These are phyloP conservation scores for Ichneumoninae sp. DNA, from an alignment of 2,888 invertebrate genomes.

Conservation along the genomic window DNA sequence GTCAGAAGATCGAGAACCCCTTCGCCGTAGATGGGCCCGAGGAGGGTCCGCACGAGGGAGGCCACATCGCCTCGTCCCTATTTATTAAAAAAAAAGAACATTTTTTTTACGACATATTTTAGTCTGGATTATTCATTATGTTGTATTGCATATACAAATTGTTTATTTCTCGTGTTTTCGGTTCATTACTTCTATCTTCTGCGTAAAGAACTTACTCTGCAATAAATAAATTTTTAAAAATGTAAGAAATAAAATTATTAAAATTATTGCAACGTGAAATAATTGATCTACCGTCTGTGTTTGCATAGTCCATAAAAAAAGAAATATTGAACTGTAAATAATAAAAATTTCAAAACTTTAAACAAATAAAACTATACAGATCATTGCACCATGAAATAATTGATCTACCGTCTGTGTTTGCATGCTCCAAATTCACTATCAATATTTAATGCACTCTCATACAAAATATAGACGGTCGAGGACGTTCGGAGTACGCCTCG, in stretches of 20 bases:
- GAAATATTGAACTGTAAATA: too few species aligned
- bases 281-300: constrained; percentile 22
- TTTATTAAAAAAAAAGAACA: constrained; percentile 24
- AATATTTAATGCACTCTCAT: constrained; percentile 8
- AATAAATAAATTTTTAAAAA: too few species aligned
- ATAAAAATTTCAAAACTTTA: not conserved
- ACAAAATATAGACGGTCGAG: not conserved
- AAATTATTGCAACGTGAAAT: not conserved
- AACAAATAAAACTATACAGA: too few species aligned
- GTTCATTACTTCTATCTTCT: too few species aligned
- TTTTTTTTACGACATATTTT: too few species aligned
- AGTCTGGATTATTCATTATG: too few species aligned
- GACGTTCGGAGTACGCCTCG: constrained; percentile 9
- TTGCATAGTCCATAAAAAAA: not conserved
- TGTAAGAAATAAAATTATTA: not conserved
- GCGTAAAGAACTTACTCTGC: too few species aligned
- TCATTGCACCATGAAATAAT: constrained; percentile 6
- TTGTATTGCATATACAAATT: too few species aligned
- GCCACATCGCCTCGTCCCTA: constrained; percentile 81
- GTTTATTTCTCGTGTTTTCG: too few species aligned
- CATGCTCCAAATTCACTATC: not conserved
- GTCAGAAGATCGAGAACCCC: constrained; percentile 87
- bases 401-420: constrained; percentile 18
- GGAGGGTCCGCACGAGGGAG: constrained; percentile 87
- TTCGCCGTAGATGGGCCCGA: constrained; percentile 88